These are phyloP conservation scores for Taxidea taxus DNA, from an alignment of 2,113 vertebrate genomes.

Conservation along the genomic window DNA sequence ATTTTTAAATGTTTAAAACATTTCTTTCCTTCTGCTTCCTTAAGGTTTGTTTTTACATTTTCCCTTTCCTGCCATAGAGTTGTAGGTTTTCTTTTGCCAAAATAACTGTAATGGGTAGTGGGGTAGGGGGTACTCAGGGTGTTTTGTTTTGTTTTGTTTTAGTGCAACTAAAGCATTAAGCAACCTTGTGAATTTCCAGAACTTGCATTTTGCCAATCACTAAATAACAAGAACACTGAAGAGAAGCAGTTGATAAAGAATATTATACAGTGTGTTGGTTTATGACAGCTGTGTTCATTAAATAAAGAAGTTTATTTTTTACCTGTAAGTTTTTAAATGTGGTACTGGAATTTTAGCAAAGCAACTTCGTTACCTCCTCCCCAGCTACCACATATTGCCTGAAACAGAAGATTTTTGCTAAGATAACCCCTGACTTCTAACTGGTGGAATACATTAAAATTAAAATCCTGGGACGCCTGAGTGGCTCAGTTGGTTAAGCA, in stretches of 20 bases:
- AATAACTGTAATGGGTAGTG: conserved; percentile 32
- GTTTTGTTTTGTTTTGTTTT: background rate
- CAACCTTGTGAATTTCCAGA: background rate
- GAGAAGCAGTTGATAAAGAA: background rate
- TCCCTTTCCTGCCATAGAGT: background rate
- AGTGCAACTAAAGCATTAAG: background rate
- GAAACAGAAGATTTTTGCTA: background rate
- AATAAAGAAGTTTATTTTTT: background rate
- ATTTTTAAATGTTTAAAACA: conserved; percentile 19
- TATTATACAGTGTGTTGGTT: background rate
- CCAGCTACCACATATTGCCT: background rate
- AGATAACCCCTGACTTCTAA: conserved; percentile 21
- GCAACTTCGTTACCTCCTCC: background rate
- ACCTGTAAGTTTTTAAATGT: background rate
- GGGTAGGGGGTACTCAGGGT: background rate
- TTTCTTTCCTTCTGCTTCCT: conserved; percentile 12
- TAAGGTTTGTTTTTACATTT: conserved; percentile 10
- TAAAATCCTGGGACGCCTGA: too few relatives aligned
- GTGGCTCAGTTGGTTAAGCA: too few relatives aligned
- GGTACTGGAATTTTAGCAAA: background rate
- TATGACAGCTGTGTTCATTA: conserved; percentile 14
- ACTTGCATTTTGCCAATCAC: conserved; percentile 21
- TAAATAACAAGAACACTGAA: background rate
- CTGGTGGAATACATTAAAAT: background rate
- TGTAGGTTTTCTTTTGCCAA: conserved; percentile 38